Evolutionary conservation across 2,797 vertebrate species (phyloP), one percentile per base, ranked within the genome.

Genomic region (Dromococcyx pavoninus): DNA sequence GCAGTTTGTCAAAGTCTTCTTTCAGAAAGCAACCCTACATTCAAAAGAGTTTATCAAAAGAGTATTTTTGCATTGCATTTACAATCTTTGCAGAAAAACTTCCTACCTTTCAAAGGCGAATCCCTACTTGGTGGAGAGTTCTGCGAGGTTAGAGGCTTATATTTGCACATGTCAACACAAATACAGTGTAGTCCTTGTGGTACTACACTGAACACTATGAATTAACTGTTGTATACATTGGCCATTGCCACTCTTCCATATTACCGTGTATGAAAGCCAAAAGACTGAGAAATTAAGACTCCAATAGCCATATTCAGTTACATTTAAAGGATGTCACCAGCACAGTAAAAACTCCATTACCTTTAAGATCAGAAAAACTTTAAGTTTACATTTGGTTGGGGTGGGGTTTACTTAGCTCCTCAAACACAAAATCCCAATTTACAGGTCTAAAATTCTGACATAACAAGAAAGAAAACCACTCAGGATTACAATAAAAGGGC

Each of bases 1-100:
- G 69, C 58, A 91, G 71, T 89, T 96, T 88, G 44, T 39, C 71
- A 53, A 96, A 76, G 88, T 41, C 92, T 75, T 96, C 69, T 85
- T 95, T 86, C 69, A 93, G 92, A 96, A 57, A 35, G 54, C 56
- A 77, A 44, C 73, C 56, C 76, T 60, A 88, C 54, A 78, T 58
- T 96, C 78, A 95, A 94, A 96, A 33, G 25, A 44, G 43, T 78
- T 76, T 92, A 43, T 93, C 88, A 95, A 48, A 0, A 32, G 24
- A 76, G 6, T 32, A 6, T 10, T 54, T 51, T 66, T 54, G 12
- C 54, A 57, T 6, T n/a, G 22, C 19, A 50, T 37, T 86, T 65
- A 56, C 37, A 78, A 22, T 18, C 28, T 21, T 41, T 46, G 30
- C 33, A 64, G 25, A 85, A 83, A 41, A 74, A 25, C 9, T n/a